Percentiles rank a stretch among this genome's conserved stretches.
phyloP scores from a whole-genome alignment of 2,888 invertebrate genomes.

The Branchinecta sandiegonensis region DNA sequence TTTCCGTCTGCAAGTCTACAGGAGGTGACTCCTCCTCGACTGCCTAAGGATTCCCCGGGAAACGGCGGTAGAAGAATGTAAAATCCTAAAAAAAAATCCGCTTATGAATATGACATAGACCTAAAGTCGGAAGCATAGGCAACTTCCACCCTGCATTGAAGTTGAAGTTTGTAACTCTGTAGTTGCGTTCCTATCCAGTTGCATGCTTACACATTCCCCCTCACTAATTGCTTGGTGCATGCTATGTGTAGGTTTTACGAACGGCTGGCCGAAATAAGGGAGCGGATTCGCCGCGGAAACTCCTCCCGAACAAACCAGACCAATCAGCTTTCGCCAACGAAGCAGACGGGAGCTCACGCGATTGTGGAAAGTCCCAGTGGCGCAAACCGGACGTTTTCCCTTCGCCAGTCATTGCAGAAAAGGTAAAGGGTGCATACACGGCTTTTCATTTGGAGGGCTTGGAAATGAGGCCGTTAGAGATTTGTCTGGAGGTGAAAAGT shows the following conservation, averaged over 20 bases:
- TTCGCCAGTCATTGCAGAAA: conserved; percentile 5
- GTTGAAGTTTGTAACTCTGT: too few relatives aligned
- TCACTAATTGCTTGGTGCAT: conserved; percentile 17
- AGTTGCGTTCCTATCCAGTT: not conserved
- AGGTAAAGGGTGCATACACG: not conserved
- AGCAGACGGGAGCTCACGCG: conserved; percentile 4
- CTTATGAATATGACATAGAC: too few relatives aligned
- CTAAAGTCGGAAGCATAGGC: too few relatives aligned
- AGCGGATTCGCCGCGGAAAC: conserved; percentile 58
- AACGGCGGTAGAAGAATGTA: too few relatives aligned
- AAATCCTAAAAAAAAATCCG: too few relatives aligned
- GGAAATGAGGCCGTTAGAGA: too few relatives aligned
- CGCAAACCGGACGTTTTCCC: not conserved
- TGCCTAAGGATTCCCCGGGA: too few relatives aligned
- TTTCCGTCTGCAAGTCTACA: too few relatives aligned
- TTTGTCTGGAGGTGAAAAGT: too few relatives aligned
- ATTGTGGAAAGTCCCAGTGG: conserved; percentile 6
- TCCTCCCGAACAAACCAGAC: not conserved
- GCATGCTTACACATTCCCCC: not conserved
- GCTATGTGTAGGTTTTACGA: conserved; percentile 60
- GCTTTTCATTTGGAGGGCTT: too few relatives aligned
- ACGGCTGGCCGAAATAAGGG: conserved; percentile 70
- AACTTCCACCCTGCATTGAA: too few relatives aligned
- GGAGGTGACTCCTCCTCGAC: too few relatives aligned
- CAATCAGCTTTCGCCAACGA: conserved; percentile 9